Base-by-base conservation (phyloP, 2,888 invertebrate genomes). In the Geotrupes spiniger region DNA sequence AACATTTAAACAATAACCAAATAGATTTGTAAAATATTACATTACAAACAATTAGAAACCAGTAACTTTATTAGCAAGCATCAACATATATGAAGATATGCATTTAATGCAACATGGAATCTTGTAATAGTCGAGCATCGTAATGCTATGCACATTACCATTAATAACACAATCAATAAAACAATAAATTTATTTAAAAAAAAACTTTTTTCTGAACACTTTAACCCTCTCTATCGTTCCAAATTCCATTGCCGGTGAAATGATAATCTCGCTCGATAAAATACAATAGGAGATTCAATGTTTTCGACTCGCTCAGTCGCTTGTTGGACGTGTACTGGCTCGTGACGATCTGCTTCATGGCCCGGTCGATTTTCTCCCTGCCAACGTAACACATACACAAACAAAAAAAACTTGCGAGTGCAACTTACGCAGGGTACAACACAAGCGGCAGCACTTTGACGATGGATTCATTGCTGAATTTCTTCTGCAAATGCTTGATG, bases 171-270 rank as follows among this genome's bases (percentile, higher is more conserved):
- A 12, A 2, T 5, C 31, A 12, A 31, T 12, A 10, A 5, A 31
- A 12, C 3, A 12, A 31, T 9, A 31, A 31, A 5, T 4, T 5
- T 10, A 4, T 31, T 31, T 12, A 12, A 31, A 31, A 31, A 14
- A 27, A 27, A 27, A 9, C 27, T 9, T 8, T 27, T 27, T 8
- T 27, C 8, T 27, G 9, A 27, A 27, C 9, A 27, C 9, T 8
- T 8, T 9, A 8, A 27, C 9, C 27, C 8, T 8, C 9, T 8
- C 9, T 8, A 27, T 8, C 8, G 27, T 27, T 8, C 86, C 87
- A 89, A 29, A 89, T 77, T 0, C 85, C 89, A 63, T 88, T 84
- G 0, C 88, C 88, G 9, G 81, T 83, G 62, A 89, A 90, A 68
- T 88, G 83, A 67, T 81, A 79, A 59, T 82, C 80, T 57, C 78